These are phyloP conservation scores for Diachasma alloeum DNA, from an alignment of 1,140 invertebrate genomes.

Conservation along the genomic window DNA sequence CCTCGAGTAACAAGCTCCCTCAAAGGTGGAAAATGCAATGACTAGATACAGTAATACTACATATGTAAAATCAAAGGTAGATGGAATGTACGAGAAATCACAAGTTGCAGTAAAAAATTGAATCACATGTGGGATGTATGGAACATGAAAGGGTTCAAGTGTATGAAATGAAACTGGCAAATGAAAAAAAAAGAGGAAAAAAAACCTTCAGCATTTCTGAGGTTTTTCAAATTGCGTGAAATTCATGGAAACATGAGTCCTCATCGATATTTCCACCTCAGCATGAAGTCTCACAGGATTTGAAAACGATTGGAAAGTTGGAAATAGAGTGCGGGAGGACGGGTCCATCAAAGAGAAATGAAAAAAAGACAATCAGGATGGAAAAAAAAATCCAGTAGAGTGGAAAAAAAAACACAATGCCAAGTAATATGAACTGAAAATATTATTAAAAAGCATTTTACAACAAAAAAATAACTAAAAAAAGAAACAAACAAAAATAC, in stretches of 20 bases:
- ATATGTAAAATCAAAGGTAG: background rate
- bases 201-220: background rate
- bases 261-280: background rate
- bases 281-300: background rate
- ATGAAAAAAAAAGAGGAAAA: background rate
- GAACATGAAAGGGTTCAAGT: background rate
- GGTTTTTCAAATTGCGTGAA: background rate
- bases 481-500: constrained; percentile 64
- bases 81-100: constrained; percentile 2
- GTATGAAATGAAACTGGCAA: background rate
- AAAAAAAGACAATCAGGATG: background rate
- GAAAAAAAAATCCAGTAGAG: background rate
- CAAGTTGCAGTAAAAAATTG: background rate
- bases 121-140: background rate
- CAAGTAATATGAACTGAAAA: constrained; percentile 65
- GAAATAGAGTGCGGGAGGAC: background rate
- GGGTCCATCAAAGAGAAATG: constrained; percentile 20
- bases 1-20: background rate
- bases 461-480: constrained; percentile 67
- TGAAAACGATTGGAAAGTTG: background rate
- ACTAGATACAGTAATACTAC: constrained; percentile 4
- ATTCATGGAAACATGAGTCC: background rate
- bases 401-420: constrained; percentile 51
- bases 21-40: background rate
- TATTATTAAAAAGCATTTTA: constrained; percentile 69